Percentiles rank a stretch among this genome's conserved stretches.
Evolutionary conservation across 2,888 invertebrate genomes (phyloP).

Genomic region (Hydrotaea diabolus): DNA sequence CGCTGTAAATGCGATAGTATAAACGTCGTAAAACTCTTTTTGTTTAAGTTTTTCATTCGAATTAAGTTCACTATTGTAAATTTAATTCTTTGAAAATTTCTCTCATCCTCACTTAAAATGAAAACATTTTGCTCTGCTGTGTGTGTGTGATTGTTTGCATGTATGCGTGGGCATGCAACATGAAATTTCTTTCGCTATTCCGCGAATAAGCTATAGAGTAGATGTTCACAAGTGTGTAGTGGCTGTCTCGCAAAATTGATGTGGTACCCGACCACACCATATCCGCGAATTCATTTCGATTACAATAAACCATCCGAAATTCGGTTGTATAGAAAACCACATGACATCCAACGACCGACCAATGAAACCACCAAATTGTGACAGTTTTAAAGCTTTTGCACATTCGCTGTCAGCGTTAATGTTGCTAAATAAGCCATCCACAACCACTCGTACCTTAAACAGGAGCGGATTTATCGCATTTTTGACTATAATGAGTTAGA

Average conservation of each 20-base stretch:
- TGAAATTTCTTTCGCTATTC: neutral
- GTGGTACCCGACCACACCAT: slow-evolving; percentile 29
- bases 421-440: slow-evolving; percentile 35
- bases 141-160: neutral
- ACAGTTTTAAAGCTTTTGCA: slow-evolving; percentile 40
- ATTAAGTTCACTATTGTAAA: too few relatives aligned
- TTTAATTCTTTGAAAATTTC: neutral
- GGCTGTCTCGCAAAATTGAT: slow-evolving; percentile 24
- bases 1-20: too few relatives aligned
- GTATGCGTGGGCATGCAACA: neutral
- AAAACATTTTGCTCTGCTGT: neutral
- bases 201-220: neutral
- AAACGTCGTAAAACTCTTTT: too few relatives aligned
- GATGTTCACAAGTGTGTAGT: neutral
- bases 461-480: too few relatives aligned
- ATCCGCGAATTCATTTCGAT: slow-evolving; percentile 38
- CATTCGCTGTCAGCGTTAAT: slow-evolving; percentile 32
- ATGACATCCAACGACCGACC: slow-evolving; percentile 35
- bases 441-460: neutral
- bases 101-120: neutral
- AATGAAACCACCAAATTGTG: slow-evolving; percentile 38
- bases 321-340: slow-evolving; percentile 39
- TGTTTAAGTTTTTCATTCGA: too few relatives aligned
- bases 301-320: slow-evolving; percentile 38
- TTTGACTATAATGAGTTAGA: too few relatives aligned